Conservation (phyloP, 2,888 invertebrate species). For the Phortica magna region DNA sequence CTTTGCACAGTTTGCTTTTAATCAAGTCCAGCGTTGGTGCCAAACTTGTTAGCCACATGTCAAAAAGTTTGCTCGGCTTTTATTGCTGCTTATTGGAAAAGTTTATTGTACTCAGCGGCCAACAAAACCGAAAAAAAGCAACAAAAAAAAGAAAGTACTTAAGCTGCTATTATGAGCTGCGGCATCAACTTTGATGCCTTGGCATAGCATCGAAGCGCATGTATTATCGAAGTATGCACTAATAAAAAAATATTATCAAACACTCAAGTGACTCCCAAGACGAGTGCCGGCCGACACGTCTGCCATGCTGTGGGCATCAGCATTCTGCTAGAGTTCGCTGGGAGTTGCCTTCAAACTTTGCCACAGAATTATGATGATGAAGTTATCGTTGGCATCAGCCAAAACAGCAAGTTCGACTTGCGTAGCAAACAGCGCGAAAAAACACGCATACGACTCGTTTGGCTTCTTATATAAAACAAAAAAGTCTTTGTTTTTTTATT, state of each 20-base stretch:
- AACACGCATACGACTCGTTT: background rate
- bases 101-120: constrained; percentile 47
- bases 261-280: constrained; percentile 38
- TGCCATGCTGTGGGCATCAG: too few species aligned
- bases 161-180: constrained; percentile 31
- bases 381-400: constrained; percentile 63
- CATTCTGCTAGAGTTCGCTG: constrained; percentile 19
- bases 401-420: constrained; percentile 44
- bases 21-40: constrained; percentile 46
- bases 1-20: constrained; percentile 21
- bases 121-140: background rate
- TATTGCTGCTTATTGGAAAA: constrained; percentile 61
- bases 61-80: constrained; percentile 45
- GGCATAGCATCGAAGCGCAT: constrained; percentile 28
- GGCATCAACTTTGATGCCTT: background rate
- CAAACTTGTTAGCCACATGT: constrained; percentile 57
- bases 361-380: constrained; percentile 56
- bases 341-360: constrained; percentile 41
- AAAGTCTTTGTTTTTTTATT: constrained; percentile 10
- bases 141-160: constrained; percentile 23
- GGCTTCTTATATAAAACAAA: background rate
- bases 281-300: background rate
- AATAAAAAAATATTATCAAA: constrained; percentile 57
- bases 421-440: constrained; percentile 10
- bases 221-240: constrained; percentile 64